Conservation (phyloP, 2,113 vertebrate genomes). For the Rousettus leschenaultii region DNA sequence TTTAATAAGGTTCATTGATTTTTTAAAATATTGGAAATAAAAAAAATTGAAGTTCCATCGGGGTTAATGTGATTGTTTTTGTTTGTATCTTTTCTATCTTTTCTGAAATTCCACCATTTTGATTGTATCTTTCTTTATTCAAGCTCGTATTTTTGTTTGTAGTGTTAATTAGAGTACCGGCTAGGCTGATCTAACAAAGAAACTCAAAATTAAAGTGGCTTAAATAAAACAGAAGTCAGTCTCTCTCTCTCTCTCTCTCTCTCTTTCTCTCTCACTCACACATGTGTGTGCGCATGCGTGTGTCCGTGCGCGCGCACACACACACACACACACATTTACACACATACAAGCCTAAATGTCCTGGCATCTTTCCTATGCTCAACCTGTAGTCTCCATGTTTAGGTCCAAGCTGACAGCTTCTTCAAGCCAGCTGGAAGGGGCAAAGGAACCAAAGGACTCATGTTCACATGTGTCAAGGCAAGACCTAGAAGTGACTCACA, state of each 20-base stretch:
- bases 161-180: neutral
- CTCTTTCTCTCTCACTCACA: too few relatives aligned
- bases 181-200: neutral
- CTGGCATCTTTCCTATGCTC: neutral
- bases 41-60: neutral
- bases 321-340: neutral
- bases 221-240: neutral
- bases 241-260: neutral
- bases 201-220: neutral
- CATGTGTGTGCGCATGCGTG: too few relatives aligned
- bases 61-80: neutral
- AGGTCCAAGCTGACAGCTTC: neutral
- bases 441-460: too few relatives aligned
- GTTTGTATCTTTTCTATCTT: neutral
- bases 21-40: constrained; percentile 34
- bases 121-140: neutral
- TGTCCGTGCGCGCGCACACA: too few relatives aligned
- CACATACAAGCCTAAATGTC: neutral
- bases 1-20: constrained; percentile 36
- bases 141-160: neutral
- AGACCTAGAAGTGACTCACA: neutral
- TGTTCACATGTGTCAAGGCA: neutral
- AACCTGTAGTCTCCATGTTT: rapidly evolving
- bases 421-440: neutral
- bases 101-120: constrained; percentile 26